These are phyloP conservation scores for Drosophila kurseongensis DNA, from an alignment of 1,140 invertebrate species.

Conservation along the genomic window DNA sequence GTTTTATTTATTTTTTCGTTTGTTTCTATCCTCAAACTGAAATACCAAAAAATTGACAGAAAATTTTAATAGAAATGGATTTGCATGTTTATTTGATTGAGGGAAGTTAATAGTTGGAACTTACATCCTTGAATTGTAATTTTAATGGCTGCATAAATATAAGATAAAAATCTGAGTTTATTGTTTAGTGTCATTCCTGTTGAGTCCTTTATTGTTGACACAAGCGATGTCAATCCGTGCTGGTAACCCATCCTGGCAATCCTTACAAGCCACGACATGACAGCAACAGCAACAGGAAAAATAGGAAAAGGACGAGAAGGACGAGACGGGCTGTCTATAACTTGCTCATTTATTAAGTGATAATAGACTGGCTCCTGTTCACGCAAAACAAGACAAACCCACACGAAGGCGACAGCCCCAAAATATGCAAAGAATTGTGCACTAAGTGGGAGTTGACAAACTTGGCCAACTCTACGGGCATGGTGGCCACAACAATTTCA, in stretches of 20 bases:
- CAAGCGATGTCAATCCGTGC: constrained; percentile 38
- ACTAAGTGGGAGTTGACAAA: constrained; percentile 43
- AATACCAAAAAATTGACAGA: no score
- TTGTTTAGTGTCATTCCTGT: background rate
- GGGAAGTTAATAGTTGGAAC: no score
- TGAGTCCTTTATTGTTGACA: background rate
- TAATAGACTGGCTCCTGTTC: constrained; percentile 54
- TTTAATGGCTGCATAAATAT: background rate
- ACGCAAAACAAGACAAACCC: constrained; percentile 42
- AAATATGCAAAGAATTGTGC: constrained; percentile 73
- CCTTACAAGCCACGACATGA: constrained; percentile 20
- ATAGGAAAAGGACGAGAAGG: no score
- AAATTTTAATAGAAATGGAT: no score
- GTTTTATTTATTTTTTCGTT: no score
- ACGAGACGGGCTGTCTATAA: constrained; percentile 31
- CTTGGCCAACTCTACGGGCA: constrained; percentile 18
- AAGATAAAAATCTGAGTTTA: background rate
- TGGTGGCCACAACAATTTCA: constrained; percentile 46
- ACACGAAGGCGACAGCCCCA: constrained; percentile 24
- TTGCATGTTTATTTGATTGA: no score
- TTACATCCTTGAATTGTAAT: background rate
- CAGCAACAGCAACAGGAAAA: constrained; percentile 2
- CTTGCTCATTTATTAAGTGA: constrained; percentile 70
- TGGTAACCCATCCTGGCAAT: constrained; percentile 7
- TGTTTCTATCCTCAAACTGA: no score